phyloP scores from a whole-genome alignment of 2,113 vertebrate genomes.

The Misgurnus mizolepis region DNA sequence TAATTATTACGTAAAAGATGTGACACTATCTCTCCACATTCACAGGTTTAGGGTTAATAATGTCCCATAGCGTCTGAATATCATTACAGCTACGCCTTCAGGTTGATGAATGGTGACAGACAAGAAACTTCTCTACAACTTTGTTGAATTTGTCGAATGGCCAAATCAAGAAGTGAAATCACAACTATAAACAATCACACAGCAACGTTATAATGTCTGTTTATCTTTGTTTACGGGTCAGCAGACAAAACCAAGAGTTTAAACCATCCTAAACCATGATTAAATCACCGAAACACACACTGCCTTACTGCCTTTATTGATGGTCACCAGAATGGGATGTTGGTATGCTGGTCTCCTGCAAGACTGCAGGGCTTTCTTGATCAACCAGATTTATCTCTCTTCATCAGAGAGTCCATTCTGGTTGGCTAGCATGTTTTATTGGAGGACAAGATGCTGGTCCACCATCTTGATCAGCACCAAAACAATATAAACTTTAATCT shows the following conservation, averaged over 20 bases:
- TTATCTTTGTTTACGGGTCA: background rate
- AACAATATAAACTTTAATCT: too few relatives aligned
- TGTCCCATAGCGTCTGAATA: background rate
- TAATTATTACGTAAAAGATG: slow-evolving; percentile 46
- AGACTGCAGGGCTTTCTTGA: too few relatives aligned
- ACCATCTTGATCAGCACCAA: too few relatives aligned
- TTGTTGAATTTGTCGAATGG: background rate
- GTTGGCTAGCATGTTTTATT: too few relatives aligned
- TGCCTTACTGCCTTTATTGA: too few relatives aligned
- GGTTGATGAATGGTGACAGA: slow-evolving; percentile 27
- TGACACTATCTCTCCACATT: slow-evolving; percentile 28
- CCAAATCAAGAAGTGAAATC: background rate
- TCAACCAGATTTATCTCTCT: too few relatives aligned
- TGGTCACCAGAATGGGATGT: too few relatives aligned
- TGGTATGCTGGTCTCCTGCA: too few relatives aligned
- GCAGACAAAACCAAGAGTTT: background rate
- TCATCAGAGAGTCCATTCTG: too few relatives aligned
- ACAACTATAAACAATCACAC: background rate
- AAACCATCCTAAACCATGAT: background rate
- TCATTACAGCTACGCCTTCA: background rate
- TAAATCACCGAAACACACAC: background rate
- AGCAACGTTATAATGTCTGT: background rate
- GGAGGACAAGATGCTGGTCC: too few relatives aligned
- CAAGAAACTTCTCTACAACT: background rate
- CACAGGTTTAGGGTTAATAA: slow-evolving; percentile 8